Conservation (phyloP, 1,140 invertebrate genomes). For the Onthophagus taurus region DNA sequence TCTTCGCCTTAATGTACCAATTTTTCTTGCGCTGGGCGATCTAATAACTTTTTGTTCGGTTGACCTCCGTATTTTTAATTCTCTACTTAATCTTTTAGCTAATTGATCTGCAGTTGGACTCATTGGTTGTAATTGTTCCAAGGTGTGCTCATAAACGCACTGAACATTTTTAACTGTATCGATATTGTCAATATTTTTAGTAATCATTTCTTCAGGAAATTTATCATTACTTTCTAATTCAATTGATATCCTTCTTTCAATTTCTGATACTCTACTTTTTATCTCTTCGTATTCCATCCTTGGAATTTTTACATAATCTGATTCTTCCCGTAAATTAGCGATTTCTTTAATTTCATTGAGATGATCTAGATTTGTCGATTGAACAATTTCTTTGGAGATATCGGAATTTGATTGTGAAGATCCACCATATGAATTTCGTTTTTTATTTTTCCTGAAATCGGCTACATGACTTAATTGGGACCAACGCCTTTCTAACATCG, state of each 20-base stretch:
- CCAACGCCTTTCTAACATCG: slow-evolving; percentile 29
- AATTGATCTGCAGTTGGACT: slow-evolving; percentile 57
- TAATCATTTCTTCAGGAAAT: slow-evolving; percentile 18
- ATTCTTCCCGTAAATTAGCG: slow-evolving; percentile 25
- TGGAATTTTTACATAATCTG: slow-evolving; percentile 56
- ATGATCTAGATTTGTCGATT: not conserved
- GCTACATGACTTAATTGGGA: slow-evolving; percentile 28
- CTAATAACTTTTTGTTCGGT: slow-evolving; percentile 60
- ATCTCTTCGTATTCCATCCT: slow-evolving; percentile 68
- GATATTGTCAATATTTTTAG: slow-evolving; percentile 26
- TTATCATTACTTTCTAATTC: slow-evolving; percentile 47
- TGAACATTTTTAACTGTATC: slow-evolving; percentile 54
- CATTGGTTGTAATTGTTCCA: slow-evolving; percentile 53
- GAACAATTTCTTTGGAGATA: slow-evolving; percentile 3
- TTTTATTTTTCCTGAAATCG: slow-evolving; percentile 23
- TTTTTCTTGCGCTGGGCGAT: slow-evolving; percentile 70
- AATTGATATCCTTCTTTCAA: slow-evolving; percentile 57
- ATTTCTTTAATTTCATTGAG: not conserved
- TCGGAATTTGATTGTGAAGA: slow-evolving; percentile 11
- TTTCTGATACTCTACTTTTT: slow-evolving; percentile 58
- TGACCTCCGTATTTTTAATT: slow-evolving; percentile 60
- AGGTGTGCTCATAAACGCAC: slow-evolving; percentile 59
- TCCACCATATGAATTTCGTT: slow-evolving; percentile 23
- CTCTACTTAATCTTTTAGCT: slow-evolving; percentile 56
- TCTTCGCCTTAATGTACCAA: slow-evolving; percentile 58